These are phyloP conservation scores for Cheilosia grossa DNA, from an alignment of 2,888 invertebrate genomes.

Conservation along the genomic window DNA sequence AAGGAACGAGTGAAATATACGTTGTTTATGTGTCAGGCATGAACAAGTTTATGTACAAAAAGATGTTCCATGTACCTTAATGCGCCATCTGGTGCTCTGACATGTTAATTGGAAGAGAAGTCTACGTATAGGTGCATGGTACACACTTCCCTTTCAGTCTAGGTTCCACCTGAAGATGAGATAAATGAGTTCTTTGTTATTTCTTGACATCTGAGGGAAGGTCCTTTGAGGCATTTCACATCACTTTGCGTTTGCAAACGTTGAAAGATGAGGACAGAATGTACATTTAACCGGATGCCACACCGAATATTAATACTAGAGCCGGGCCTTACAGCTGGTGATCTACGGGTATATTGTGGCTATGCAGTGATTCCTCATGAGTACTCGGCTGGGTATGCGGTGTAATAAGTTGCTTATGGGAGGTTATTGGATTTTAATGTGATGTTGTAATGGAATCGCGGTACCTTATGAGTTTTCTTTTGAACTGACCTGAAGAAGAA, in stretches of 20 bases:
- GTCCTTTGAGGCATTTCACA: slow-evolving; percentile 50
- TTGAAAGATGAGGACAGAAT: slow-evolving; percentile 30
- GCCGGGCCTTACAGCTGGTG: not conserved
- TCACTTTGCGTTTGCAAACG: slow-evolving; percentile 15
- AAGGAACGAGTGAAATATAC: slow-evolving; percentile 34
- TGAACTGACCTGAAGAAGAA: no score
- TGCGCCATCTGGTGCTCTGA: slow-evolving; percentile 59
- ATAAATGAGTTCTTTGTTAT: slow-evolving; percentile 66
- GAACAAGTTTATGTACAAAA: slow-evolving; percentile 26
- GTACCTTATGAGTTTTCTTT: not conserved
- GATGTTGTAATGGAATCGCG: not conserved
- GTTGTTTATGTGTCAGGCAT: slow-evolving; percentile 35
- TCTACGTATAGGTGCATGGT: slow-evolving; percentile 37
- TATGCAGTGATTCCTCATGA: not conserved
- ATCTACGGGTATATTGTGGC: not conserved
- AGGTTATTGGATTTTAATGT: slow-evolving; percentile 9
- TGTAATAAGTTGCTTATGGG: not conserved
- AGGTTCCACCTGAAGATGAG: slow-evolving; percentile 54
- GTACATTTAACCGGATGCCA: slow-evolving; percentile 35
- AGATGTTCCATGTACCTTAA: slow-evolving; percentile 8
- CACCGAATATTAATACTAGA: slow-evolving; percentile 29
- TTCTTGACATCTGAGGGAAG: slow-evolving; percentile 53
- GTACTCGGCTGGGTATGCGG: not conserved
- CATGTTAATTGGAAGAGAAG: slow-evolving; percentile 65
- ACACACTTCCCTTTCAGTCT: slow-evolving; percentile 41